A percentile compares a stretch with the other conserved stretches of the same genome.
phyloP scores from a whole-genome alignment of 2,113 vertebrate genomes.

The Numida meleagris region DNA sequence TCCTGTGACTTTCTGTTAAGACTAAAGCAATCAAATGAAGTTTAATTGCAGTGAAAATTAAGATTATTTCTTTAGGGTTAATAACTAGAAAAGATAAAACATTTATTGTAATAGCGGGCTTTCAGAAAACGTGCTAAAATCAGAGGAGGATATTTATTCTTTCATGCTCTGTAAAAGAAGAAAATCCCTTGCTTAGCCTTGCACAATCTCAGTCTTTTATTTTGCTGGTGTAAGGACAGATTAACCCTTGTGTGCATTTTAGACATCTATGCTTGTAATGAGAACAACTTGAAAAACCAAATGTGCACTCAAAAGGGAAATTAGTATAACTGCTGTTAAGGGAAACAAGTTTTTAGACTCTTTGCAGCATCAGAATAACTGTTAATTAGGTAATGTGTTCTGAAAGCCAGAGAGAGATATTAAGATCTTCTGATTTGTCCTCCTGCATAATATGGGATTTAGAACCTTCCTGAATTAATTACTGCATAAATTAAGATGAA shows the following conservation, averaged over 20 bases:
- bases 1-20: not conserved
- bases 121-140: conserved; percentile 43
- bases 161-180: conserved; percentile 49
- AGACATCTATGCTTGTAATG: conserved; percentile 59
- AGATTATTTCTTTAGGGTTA: not conserved
- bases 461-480: conserved; percentile 45
- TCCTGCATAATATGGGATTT: conserved; percentile 20
- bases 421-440: conserved; percentile 37
- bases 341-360: conserved; percentile 75
- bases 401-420: conserved; percentile 43
- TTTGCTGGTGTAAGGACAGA: conserved; percentile 58
- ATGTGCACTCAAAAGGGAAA: conserved; percentile 74
- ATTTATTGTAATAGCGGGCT: not conserved
- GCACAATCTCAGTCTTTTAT: conserved; percentile 49
- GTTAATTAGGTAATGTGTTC: conserved; percentile 56
- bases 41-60: not conserved
- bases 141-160: conserved; percentile 20
- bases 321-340: conserved; percentile 70
- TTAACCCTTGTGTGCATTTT: conserved; percentile 62
- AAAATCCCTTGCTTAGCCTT: conserved; percentile 62
- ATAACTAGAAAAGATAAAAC: not conserved
- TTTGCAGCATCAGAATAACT: conserved; percentile 74
- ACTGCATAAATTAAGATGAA: conserved; percentile 13
- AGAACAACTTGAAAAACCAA: conserved; percentile 73
- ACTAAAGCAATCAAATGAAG: not conserved